Evolutionary conservation across 37 sponge, comb jelly and placozoan species (phyloP).

Genomic region (Oscarella lobularis): DNA sequence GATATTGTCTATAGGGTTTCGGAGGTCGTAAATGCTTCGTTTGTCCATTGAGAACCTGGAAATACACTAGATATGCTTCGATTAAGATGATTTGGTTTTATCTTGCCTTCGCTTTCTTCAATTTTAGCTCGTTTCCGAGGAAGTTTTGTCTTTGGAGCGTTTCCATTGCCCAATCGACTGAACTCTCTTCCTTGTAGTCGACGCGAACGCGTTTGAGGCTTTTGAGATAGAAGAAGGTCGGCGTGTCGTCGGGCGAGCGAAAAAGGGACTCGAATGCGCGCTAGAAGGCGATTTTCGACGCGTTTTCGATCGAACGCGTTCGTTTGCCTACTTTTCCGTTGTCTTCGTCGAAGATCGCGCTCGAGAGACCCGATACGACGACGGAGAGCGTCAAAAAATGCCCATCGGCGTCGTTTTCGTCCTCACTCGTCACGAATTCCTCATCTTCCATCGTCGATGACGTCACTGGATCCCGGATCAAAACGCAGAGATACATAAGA

Average conservation of each 20-base stretch:
- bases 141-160: background rate
- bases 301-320: background rate
- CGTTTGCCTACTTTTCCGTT: background rate
- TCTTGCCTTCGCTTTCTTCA: too few relatives aligned
- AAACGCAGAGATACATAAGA: too few relatives aligned
- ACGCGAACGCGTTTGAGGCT: background rate
- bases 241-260: background rate
- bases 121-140: too few relatives aligned
- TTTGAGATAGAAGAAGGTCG: background rate
- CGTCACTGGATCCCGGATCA: too few relatives aligned
- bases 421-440: too few relatives aligned
- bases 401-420: too few relatives aligned
- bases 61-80: too few relatives aligned
- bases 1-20: background rate
- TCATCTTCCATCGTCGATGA: too few relatives aligned
- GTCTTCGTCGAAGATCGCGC: background rate
- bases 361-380: background rate
- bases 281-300: background rate
- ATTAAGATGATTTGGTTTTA: too few relatives aligned
- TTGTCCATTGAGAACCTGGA: background rate
- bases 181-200: background rate
- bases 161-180: background rate
- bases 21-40: background rate
- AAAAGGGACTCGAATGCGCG: background rate
- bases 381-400: too few relatives aligned